phyloP scores from a whole-genome alignment of 2,888 invertebrate species.

The Thysanoteuthis rhombus region DNA sequence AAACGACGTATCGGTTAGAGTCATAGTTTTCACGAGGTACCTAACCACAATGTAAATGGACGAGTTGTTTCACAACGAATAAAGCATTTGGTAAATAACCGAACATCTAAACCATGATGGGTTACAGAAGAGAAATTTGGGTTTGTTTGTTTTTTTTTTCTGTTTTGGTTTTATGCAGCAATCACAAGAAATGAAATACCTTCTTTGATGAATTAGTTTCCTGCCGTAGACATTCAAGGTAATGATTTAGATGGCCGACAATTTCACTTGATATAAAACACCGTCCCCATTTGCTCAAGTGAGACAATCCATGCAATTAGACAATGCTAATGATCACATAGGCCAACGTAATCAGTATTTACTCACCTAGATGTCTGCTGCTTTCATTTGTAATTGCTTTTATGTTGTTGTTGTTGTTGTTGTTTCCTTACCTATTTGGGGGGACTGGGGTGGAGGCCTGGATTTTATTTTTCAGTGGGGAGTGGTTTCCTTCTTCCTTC shows the following conservation, averaged over 20 bases:
- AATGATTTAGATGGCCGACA: neutral
- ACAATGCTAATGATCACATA: neutral
- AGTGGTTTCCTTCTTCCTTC: neutral
- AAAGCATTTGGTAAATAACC: too few species aligned
- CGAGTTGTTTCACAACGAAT: too few species aligned
- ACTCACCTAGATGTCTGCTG: neutral
- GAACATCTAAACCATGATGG: too few species aligned
- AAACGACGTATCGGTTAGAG: too few species aligned
- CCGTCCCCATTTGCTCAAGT: neutral
- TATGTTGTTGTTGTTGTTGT: neutral
- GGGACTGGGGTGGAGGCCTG: too few species aligned
- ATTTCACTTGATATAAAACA: neutral
- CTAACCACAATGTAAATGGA: too few species aligned
- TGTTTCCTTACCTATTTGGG: neutral
- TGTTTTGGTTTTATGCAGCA: neutral
- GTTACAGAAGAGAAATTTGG: too few species aligned
- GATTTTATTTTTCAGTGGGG: neutral
- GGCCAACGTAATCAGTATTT: neutral
- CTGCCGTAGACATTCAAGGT: neutral
- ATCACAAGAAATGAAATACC: neutral
- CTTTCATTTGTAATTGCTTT: too few species aligned
- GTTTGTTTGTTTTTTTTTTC: too few species aligned
- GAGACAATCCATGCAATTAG: neutral
- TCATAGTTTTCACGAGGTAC: too few species aligned
- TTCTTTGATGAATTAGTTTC: neutral